Percentiles rank a stretch among this genome's conserved stretches.
Conservation (phyloP, 2,113 vertebrate genomes). For the Perognathus longimembris region DNA sequence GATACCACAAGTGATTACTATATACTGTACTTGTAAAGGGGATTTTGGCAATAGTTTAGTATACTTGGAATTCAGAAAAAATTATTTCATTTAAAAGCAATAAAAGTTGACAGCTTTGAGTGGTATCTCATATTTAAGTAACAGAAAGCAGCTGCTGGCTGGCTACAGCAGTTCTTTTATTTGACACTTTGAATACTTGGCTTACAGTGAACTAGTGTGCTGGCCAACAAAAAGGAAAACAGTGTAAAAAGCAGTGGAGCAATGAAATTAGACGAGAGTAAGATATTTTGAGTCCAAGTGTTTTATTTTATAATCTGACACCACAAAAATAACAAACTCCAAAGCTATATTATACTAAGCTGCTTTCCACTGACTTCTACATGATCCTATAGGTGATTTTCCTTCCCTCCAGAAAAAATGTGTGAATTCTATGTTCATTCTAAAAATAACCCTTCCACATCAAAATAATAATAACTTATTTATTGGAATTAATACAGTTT, state of each 20-base stretch:
- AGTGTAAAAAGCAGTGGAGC: conserved; percentile 8
- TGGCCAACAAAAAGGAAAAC: conserved; percentile 58
- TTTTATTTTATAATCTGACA: conserved; percentile 55
- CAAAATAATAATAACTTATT: conserved; percentile 24
- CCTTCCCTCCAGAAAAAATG: not conserved
- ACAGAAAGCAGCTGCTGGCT: conserved; percentile 50
- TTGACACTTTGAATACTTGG: conserved; percentile 66
- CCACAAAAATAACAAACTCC: conserved; percentile 57
- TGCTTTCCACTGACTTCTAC: conserved; percentile 5
- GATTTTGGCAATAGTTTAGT: conserved; percentile 5
- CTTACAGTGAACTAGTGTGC: conserved; percentile 38
- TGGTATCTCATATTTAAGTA: conserved; percentile 24
- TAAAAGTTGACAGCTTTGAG: conserved; percentile 55
- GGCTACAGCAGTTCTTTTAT: conserved; percentile 6
- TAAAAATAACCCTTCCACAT: not conserved
- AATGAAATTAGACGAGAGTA: conserved; percentile 20
- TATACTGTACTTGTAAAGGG: conserved; percentile 18
- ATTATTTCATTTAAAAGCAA: conserved; percentile 56
- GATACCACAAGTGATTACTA: not conserved
- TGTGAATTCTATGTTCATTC: not conserved
- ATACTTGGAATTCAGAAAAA: conserved; percentile 48
- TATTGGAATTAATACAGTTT: conserved; percentile 43
- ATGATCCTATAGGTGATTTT: not conserved
- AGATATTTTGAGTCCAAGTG: conserved; percentile 51
- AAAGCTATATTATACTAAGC: conserved; percentile 27